phyloP scores from a whole-genome alignment of 2,113 vertebrate genomes.

The Tretioscincus oriximinensis region DNA sequence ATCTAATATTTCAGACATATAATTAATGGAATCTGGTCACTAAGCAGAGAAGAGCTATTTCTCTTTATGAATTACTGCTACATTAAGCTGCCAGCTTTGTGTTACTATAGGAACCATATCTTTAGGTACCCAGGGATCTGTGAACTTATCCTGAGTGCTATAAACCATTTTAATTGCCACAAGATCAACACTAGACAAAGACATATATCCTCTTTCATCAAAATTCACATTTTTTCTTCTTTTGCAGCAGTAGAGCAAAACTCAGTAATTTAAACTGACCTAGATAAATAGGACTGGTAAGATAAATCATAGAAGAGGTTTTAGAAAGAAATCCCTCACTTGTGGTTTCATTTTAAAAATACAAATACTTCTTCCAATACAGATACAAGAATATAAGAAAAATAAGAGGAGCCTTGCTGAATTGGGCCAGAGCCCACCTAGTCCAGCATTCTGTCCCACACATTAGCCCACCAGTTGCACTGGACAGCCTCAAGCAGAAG shows the following conservation, averaged over 20 bases:
- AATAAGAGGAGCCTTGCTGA: too few species aligned
- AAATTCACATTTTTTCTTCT: background rate
- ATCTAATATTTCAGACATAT: slow-evolving; percentile 9
- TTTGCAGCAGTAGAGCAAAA: slow-evolving; percentile 2
- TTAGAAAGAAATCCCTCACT: background rate
- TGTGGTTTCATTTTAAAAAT: too few species aligned
- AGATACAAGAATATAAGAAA: too few species aligned
- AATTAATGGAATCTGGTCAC: slow-evolving; percentile 28
- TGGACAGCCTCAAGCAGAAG: too few species aligned
- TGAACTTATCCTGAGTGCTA: slow-evolving; percentile 25
- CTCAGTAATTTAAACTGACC: slow-evolving; percentile 18
- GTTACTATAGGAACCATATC: slow-evolving; percentile 58
- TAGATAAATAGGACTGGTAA: slow-evolving; percentile 5
- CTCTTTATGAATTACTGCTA: slow-evolving; percentile 19
- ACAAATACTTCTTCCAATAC: too few species aligned
- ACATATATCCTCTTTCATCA: background rate
- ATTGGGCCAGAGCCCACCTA: too few species aligned
- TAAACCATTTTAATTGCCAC: slow-evolving; percentile 23
- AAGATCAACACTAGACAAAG: slow-evolving; percentile 1
- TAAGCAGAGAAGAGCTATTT: background rate
- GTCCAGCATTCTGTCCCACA: too few species aligned
- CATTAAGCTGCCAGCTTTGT: slow-evolving; percentile 21
- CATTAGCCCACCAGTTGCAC: too few species aligned
- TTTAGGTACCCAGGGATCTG: slow-evolving; percentile 26
- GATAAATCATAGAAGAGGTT: slow-evolving; percentile 25